phyloP scores from a whole-genome alignment of 2,888 invertebrate species.

The Aspidiotus destructor region DNA sequence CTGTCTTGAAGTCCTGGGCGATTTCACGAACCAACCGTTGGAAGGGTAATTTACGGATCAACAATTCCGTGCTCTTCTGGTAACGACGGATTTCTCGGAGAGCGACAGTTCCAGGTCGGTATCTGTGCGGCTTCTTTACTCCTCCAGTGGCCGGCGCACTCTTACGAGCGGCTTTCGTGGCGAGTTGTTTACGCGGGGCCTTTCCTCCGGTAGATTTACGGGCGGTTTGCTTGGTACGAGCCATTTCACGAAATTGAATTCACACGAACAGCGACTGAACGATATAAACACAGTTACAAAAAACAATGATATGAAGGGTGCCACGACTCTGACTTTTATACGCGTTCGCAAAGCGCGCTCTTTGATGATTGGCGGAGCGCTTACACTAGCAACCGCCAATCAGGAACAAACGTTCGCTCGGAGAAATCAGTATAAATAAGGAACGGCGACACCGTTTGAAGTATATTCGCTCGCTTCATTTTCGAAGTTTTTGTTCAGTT shows the following conservation, averaged over 20 bases:
- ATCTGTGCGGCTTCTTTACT: constrained; percentile 48
- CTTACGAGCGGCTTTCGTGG: constrained; percentile 48
- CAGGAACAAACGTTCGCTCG: too few species aligned
- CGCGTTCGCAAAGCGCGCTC: too few species aligned
- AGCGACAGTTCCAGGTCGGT: constrained; percentile 44
- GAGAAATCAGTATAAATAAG: too few species aligned
- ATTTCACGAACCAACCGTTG: constrained; percentile 49
- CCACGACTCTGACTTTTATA: too few species aligned
- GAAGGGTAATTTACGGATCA: constrained; percentile 48
- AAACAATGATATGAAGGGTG: too few species aligned
- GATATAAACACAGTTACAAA: too few species aligned
- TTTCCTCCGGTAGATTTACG: constrained; percentile 50
- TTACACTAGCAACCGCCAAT: too few species aligned
- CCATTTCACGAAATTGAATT: constrained; percentile 41
- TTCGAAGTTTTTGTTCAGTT: too few species aligned
- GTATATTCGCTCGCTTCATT: too few species aligned
- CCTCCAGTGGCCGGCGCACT: constrained; percentile 49
- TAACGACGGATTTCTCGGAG: constrained; percentile 57
- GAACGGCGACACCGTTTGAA: too few species aligned
- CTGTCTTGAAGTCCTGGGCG: constrained; percentile 46
- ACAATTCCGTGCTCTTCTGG: constrained; percentile 48
- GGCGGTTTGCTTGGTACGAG: constrained; percentile 50
- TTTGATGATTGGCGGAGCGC: too few species aligned
- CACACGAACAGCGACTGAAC: too few species aligned
- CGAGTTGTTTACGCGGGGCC: constrained; percentile 49